Percentiles rank a stretch among this genome's conserved stretches.
phyloP scores from a whole-genome alignment of 2,797 vertebrate species.

The Rhabdophis nuchalis region DNA sequence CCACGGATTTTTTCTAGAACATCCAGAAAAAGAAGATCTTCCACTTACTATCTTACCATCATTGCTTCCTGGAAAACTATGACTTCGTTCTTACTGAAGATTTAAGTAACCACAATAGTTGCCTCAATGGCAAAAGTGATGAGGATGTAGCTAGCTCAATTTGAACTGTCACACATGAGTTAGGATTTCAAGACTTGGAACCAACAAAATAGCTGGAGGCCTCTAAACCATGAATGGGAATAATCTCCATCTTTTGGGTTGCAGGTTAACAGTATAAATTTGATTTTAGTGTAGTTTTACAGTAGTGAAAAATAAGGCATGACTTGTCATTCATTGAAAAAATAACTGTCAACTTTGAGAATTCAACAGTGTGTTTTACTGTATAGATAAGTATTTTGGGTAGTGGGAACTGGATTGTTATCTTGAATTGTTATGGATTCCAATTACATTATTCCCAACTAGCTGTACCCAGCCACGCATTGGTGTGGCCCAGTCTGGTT shows the following conservation, averaged over 20 bases:
- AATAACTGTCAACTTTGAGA: neutral
- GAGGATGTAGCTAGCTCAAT: neutral
- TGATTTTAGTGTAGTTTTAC: neutral
- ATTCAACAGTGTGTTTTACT: neutral
- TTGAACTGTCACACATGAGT: neutral
- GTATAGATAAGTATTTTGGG: neutral
- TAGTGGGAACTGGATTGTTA: neutral
- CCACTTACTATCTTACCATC: neutral
- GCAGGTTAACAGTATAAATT: neutral
- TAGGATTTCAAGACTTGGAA: neutral
- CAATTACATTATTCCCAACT: neutral
- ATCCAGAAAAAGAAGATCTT: neutral
- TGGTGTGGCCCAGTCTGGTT: no score
- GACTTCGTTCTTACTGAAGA: neutral
- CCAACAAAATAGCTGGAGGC: neutral
- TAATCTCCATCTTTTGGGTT: neutral
- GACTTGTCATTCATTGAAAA: neutral
- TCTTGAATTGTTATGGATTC: neutral
- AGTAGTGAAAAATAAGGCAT: neutral
- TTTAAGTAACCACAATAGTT: neutral
- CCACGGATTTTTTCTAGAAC: neutral
- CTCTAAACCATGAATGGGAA: neutral
- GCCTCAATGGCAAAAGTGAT: neutral
- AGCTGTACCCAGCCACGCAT: no score
- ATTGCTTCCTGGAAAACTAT: neutral